phyloP scores from a whole-genome alignment of 2,797 vertebrate species.

The Silurus lanzhouensis region DNA sequence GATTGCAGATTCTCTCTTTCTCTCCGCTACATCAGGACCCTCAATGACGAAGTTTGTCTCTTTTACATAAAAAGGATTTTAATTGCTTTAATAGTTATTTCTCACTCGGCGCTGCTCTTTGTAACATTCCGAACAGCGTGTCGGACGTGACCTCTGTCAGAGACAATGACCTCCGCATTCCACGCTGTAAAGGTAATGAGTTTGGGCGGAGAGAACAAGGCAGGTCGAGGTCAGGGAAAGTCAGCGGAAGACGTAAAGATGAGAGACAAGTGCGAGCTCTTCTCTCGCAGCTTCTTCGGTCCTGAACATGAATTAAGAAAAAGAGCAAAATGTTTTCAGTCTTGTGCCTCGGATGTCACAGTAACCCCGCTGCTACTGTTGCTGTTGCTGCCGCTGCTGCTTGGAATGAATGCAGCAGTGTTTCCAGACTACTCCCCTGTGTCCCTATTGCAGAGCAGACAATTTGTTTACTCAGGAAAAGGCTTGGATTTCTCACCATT shows the following conservation, averaged over 20 bases:
- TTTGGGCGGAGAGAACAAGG: conserved; percentile 5
- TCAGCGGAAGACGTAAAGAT: background rate
- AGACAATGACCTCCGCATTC: conserved; percentile 8
- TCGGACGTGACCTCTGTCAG: conserved; percentile 1
- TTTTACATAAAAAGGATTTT: conserved; percentile 47
- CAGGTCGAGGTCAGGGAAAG: background rate
- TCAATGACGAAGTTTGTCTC: background rate
- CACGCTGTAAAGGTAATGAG: conserved; percentile 17
- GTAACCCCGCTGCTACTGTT: no score
- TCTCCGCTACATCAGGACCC: background rate
- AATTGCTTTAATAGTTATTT: conserved; percentile 23
- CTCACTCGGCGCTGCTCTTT: background rate
- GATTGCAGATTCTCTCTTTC: no score
- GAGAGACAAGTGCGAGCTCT: background rate
- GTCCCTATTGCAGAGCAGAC: background rate
- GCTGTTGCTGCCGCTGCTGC: no score
- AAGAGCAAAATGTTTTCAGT: background rate
- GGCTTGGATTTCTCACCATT: background rate
- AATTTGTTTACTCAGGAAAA: background rate
- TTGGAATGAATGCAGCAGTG: background rate
- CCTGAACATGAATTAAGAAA: background rate
- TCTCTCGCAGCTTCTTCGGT: background rate
- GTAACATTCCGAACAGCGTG: background rate
- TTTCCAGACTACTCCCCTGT: background rate
- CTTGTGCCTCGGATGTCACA: background rate